phyloP scores from a whole-genome alignment of 2,888 invertebrate genomes.

The Pseudolycoriella hygida region DNA sequence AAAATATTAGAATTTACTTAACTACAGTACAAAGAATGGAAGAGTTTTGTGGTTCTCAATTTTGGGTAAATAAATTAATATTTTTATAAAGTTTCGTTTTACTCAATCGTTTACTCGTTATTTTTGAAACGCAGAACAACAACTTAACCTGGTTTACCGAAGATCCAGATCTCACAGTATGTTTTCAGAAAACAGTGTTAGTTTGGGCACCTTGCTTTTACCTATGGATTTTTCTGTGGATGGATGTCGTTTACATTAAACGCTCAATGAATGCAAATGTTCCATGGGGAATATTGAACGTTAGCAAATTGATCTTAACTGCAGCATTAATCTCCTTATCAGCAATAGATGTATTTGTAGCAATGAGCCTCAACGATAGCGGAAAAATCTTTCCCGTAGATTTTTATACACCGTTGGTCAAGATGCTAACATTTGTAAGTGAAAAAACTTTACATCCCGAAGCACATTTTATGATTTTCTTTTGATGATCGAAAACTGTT shows the following conservation, averaged over 20 bases:
- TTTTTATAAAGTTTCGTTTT: no score
- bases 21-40: no score
- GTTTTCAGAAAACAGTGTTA: slow-evolving; percentile 81
- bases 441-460: no score
- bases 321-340: background rate
- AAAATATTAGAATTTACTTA: no score
- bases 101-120: no score
- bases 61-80: no score
- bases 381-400: slow-evolving; percentile 45
- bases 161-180: slow-evolving; percentile 71
- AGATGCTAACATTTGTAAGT: slow-evolving; percentile 70
- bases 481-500: no score
- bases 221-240: slow-evolving; percentile 55
- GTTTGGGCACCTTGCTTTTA: slow-evolving; percentile 79
- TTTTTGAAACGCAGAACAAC: no score
- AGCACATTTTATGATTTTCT: no score
- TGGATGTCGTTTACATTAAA: slow-evolving; percentile 59
- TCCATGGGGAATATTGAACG: slow-evolving; percentile 58
- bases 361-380: slow-evolving; percentile 24
- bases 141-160: slow-evolving; percentile 54
- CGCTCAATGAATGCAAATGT: slow-evolving; percentile 59
- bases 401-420: slow-evolving; percentile 59
- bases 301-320: slow-evolving; percentile 39
- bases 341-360: background rate
- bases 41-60: no score